Evolutionary conservation across 2,888 invertebrate genomes (phyloP).

Genomic region (Amphipyra berbera): DNA sequence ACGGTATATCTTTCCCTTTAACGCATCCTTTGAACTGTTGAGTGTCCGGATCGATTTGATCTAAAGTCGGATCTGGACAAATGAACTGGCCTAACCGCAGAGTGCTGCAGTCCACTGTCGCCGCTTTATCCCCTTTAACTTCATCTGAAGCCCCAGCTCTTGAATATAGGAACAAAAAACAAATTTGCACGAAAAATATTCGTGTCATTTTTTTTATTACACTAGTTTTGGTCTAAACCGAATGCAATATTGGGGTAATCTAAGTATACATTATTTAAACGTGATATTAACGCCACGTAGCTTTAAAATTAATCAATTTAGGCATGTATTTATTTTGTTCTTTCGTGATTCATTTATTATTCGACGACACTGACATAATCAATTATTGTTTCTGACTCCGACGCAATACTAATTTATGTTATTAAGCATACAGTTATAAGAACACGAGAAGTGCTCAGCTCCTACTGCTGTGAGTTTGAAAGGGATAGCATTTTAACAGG

Average conservation of each 20-base stretch:
- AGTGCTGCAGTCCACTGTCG: constrained; percentile 92
- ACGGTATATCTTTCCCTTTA: constrained; percentile 84
- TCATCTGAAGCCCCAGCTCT: constrained; percentile 74
- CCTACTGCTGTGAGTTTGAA: too few relatives aligned
- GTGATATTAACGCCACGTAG: neutral
- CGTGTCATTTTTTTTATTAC: constrained; percentile 37
- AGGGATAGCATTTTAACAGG: too few relatives aligned
- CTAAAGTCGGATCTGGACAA: constrained; percentile 94
- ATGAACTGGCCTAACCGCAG: constrained; percentile 94
- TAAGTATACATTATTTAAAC: constrained; percentile 19
- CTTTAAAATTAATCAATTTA: neutral
- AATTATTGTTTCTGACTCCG: too few relatives aligned
- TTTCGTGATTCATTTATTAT: neutral
- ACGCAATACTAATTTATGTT: too few relatives aligned
- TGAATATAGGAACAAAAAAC: constrained; percentile 62
- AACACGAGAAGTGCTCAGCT: too few relatives aligned
- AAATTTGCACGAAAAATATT: constrained; percentile 52
- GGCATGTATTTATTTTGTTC: constrained; percentile 18
- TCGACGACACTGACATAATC: constrained; percentile 4
- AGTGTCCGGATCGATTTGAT: constrained; percentile 96
- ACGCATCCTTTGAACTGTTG: constrained; percentile 96
- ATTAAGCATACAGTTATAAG: too few relatives aligned
- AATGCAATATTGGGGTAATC: neutral
- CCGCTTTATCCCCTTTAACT: constrained; percentile 69
- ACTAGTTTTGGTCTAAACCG: neutral